Conservation (phyloP, 2,888 invertebrate species). For the Drosophila testacea region DNA sequence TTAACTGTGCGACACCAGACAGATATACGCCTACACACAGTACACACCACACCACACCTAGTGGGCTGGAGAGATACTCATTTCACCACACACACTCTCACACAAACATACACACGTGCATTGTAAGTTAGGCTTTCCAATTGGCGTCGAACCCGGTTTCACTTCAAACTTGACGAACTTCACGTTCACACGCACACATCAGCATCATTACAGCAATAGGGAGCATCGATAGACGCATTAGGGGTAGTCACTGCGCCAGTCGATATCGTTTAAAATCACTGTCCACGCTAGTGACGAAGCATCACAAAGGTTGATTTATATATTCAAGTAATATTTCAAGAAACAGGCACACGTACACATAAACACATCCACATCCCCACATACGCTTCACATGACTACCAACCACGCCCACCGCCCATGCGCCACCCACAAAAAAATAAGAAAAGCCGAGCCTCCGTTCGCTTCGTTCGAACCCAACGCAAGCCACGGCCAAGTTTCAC, state of each 20-base stretch:
- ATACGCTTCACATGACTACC: conserved; percentile 49
- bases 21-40: conserved; percentile 35
- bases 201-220: background rate
- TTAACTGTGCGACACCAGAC: conserved; percentile 55
- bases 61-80: conserved; percentile 36
- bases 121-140: conserved; percentile 23
- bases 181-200: conserved; percentile 43
- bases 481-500: conserved; percentile 80
- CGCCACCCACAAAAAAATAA: conserved; percentile 59
- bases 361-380: conserved; percentile 14
- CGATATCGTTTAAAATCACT: no score
- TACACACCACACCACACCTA: conserved; percentile 30
- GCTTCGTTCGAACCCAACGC: conserved; percentile 77
- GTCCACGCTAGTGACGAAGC: no score
- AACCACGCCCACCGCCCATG: conserved; percentile 65
- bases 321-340: conserved; percentile 12
- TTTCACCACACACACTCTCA: conserved; percentile 28
- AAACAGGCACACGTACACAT: conserved; percentile 27
- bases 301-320: no score
- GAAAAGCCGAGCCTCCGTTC: conserved; percentile 70
- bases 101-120: conserved; percentile 26
- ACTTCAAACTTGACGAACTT: conserved; percentile 37
- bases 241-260: conserved; percentile 20
- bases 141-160: conserved; percentile 44
- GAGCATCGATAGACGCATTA: conserved; percentile 16